Percentiles rank a stretch among this genome's conserved stretches.
Conservation (phyloP, 1,140 invertebrate genomes). For the Magallana angulata region DNA sequence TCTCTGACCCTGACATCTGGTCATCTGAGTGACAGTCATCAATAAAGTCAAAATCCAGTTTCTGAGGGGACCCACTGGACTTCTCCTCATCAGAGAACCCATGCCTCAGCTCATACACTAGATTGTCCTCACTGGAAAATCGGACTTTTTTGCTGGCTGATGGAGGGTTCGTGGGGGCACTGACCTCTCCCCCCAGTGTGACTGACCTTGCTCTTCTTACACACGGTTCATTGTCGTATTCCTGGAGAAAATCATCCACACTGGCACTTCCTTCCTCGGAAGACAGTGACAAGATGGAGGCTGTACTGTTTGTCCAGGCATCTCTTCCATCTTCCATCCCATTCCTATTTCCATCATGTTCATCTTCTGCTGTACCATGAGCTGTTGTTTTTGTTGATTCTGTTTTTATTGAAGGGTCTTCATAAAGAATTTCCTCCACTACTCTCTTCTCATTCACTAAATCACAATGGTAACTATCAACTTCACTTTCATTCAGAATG, state of each 20-base stretch:
- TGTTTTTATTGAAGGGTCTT: not conserved
- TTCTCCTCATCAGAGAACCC: slow-evolving; percentile 15
- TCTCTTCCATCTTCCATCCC: not conserved
- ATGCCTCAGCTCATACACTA: not conserved
- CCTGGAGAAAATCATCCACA: not conserved
- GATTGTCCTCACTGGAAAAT: slow-evolving; percentile 2
- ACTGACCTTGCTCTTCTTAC: slow-evolving; percentile 21
- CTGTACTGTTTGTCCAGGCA: not conserved
- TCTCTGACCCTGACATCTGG: not conserved
- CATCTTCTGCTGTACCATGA: not conserved
- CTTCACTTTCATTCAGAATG: slow-evolving; percentile 9
- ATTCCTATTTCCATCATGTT: not conserved
- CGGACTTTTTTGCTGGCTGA: not conserved
- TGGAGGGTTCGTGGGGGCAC: no score
- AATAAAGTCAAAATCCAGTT: not conserved
- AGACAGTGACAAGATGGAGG: slow-evolving; percentile 1
- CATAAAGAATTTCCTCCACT: not conserved
- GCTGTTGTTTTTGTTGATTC: not conserved
- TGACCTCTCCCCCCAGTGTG: not conserved
- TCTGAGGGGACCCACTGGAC: not conserved
- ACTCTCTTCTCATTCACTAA: no score
- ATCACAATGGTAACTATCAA: not conserved
- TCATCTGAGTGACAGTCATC: slow-evolving; percentile 25
- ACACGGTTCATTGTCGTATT: slow-evolving; percentile 29
- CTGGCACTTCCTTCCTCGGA: not conserved